Percentiles rank a stretch among this genome's conserved stretches.
phyloP scores from a whole-genome alignment of 2,888 invertebrate species.

The Allolobophora icterica region DNA sequence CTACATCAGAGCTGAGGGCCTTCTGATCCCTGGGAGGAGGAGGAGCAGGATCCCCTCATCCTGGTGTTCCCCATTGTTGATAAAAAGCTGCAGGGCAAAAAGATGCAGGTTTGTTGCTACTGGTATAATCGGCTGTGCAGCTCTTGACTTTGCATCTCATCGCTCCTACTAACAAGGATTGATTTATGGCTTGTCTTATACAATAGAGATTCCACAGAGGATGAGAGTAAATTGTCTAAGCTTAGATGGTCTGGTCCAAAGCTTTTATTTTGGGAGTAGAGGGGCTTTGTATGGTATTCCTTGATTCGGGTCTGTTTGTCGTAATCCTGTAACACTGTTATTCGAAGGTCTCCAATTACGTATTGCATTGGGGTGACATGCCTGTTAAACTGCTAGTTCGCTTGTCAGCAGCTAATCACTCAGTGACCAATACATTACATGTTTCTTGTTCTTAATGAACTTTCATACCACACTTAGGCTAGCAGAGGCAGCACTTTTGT shows the following conservation, averaged over 20 bases:
- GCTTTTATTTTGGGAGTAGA: neutral
- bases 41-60: neutral
- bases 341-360: too few relatives aligned
- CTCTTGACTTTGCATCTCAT: neutral
- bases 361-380: too few relatives aligned
- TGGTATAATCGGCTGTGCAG: neutral
- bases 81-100: neutral
- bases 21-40: neutral
- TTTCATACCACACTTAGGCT: too few relatives aligned
- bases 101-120: neutral
- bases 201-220: neutral
- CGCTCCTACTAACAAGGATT: neutral
- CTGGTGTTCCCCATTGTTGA: neutral
- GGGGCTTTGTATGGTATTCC: too few relatives aligned
- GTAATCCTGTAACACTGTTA: too few relatives aligned
- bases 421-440: too few relatives aligned
- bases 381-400: too few relatives aligned
- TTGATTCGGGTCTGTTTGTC: too few relatives aligned
- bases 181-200: neutral
- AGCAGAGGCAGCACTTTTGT: too few relatives aligned
- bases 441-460: too few relatives aligned
- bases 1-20: neutral
- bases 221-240: neutral
- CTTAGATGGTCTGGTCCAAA: neutral
- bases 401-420: too few relatives aligned